phyloP scores from a whole-genome alignment of 2,113 vertebrate genomes.

The Copsychus sechellarum region DNA sequence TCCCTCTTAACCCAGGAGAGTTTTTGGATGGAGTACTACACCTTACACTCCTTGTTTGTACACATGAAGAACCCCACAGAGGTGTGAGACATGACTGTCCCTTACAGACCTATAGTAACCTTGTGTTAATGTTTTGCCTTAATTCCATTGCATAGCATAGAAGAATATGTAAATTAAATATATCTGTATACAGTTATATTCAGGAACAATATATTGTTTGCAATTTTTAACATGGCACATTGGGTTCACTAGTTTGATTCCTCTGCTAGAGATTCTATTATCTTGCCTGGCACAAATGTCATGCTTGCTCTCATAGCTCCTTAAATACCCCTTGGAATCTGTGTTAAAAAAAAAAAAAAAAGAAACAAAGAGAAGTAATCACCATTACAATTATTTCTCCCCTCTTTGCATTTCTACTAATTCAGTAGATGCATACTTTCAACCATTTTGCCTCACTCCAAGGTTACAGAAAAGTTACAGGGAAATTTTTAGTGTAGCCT shows the following conservation, averaged over 20 bases:
- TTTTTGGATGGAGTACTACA: not conserved
- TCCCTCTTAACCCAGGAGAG: not conserved
- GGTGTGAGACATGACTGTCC: not conserved
- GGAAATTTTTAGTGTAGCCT: not conserved
- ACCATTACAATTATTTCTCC: not conserved
- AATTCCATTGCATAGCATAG: not conserved
- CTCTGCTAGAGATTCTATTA: not conserved
- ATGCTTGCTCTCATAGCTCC: not conserved
- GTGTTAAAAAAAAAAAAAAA: not conserved
- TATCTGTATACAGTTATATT: not conserved
- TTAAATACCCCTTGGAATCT: not conserved
- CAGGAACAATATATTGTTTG: not conserved
- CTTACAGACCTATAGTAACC: not conserved
- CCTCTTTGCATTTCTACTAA: not conserved
- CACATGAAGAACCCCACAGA: not conserved
- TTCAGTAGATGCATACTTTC: not conserved
- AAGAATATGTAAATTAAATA: not conserved
- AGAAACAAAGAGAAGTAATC: not conserved
- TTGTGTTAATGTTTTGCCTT: not conserved
- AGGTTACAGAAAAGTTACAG: not conserved
- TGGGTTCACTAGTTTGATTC: not conserved
- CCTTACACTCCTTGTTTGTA: not conserved
- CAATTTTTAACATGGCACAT: not conserved
- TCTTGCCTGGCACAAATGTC: not conserved
- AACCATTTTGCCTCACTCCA: not conserved